Conservation (phyloP, 1,140 invertebrate genomes). For the Mesaphorura yosii region DNA sequence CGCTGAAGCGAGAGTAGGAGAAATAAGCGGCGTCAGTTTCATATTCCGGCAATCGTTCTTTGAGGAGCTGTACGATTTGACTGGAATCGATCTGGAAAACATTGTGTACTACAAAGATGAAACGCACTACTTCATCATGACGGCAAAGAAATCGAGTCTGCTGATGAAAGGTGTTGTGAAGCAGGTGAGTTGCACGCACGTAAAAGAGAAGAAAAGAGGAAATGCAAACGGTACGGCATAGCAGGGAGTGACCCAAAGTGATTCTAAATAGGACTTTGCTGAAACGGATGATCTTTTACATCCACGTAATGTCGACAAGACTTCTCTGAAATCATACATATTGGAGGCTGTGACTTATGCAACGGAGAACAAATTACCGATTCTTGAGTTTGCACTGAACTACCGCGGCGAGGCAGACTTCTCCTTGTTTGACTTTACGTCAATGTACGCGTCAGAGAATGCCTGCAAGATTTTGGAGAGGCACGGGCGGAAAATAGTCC, state of each 20-base stretch:
- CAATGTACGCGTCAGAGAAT: slow-evolving; percentile 47
- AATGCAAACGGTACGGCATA: too few relatives aligned
- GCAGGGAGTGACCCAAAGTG: too few relatives aligned
- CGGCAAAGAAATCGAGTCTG: slow-evolving; percentile 46
- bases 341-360: slow-evolving; percentile 46
- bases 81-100: slow-evolving; percentile 48
- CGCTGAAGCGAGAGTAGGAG: slow-evolving; percentile 42
- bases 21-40: slow-evolving; percentile 46
- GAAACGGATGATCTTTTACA: slow-evolving; percentile 42
- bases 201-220: too few relatives aligned
- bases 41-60: slow-evolving; percentile 48
- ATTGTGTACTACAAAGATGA: slow-evolving; percentile 45
- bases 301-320: slow-evolving; percentile 43
- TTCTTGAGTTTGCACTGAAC: slow-evolving; percentile 46
- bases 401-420: slow-evolving; percentile 46
- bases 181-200: slow-evolving; percentile 33
- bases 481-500: slow-evolving; percentile 38
- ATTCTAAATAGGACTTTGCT: slow-evolving; percentile 41
- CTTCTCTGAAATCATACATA: slow-evolving; percentile 41
- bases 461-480: slow-evolving; percentile 40
- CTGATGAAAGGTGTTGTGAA: slow-evolving; percentile 45
- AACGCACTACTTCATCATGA: slow-evolving; percentile 51
- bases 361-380: slow-evolving; percentile 42
- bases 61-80: slow-evolving; percentile 40
- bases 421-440: slow-evolving; percentile 52